Evolutionary conservation across 2,113 vertebrate genomes (phyloP).

Genomic region (Apaloderma vittatum): DNA sequence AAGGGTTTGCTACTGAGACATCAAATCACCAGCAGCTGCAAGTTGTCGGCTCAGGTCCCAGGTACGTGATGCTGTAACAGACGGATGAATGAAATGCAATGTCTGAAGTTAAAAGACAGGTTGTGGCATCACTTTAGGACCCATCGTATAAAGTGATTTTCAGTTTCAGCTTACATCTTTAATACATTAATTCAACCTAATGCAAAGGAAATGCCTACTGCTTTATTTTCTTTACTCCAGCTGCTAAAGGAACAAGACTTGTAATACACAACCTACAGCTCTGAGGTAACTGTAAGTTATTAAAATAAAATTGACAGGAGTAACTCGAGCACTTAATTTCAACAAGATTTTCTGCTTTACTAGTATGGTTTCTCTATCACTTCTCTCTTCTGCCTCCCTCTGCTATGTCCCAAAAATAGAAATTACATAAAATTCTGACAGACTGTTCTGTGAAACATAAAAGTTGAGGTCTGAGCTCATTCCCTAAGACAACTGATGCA

Average conservation of each 20-base stretch:
- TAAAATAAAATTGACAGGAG: not conserved
- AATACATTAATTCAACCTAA: not conserved
- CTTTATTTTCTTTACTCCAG: not conserved
- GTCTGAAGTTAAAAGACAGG: constrained; percentile 59
- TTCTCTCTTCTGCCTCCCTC: not conserved
- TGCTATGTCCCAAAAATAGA: not conserved
- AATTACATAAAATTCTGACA: not conserved
- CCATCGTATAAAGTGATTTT: not conserved
- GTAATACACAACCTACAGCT: not conserved
- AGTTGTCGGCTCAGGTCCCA: not conserved
- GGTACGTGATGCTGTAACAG: constrained; percentile 24
- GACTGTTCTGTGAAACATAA: not conserved
- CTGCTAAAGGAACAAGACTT: not conserved
- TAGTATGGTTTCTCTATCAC: not conserved
- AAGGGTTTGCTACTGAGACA: not conserved
- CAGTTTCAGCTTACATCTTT: not conserved
- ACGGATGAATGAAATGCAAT: constrained; percentile 50
- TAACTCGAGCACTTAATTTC: not conserved
- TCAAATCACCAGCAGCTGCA: not conserved
- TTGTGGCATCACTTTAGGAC: constrained; percentile 41
- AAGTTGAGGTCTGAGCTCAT: constrained; percentile 20
- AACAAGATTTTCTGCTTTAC: not conserved
- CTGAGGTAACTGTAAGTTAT: not conserved
- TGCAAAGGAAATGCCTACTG: not conserved
- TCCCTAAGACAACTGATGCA: constrained; percentile 3